Evolutionary conservation across 2,797 vertebrate species (phyloP).

Genomic region (Loriculus beryllinus): DNA sequence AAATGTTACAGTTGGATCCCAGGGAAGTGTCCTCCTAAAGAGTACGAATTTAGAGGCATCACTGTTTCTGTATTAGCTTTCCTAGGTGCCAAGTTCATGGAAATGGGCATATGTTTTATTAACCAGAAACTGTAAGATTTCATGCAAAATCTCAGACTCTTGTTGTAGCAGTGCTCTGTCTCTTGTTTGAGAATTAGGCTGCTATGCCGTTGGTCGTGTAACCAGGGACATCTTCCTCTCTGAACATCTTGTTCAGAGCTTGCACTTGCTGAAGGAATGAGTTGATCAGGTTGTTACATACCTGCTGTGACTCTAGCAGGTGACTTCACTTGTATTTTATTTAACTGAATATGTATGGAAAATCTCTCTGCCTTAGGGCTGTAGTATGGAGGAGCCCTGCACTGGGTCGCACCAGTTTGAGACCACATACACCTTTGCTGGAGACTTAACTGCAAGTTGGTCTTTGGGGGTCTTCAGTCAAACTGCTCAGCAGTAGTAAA

Average conservation of each 20-base stretch:
- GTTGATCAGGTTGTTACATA: accelerated
- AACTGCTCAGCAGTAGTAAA: neutral
- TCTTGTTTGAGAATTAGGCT: neutral
- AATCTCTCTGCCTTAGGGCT: neutral
- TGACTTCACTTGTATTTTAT: neutral
- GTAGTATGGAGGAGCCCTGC: neutral
- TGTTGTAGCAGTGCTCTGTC: neutral
- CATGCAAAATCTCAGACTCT: neutral
- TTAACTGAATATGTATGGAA: neutral
- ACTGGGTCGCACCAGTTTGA: accelerated
- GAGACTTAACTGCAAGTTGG: neutral
- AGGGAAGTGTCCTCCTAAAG: neutral
- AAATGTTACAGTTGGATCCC: neutral
- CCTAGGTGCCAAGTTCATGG: neutral
- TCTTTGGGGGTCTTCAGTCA: neutral
- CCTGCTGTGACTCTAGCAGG: neutral
- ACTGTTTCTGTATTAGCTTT: neutral
- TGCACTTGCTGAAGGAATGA: neutral
- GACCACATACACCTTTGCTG: neutral
- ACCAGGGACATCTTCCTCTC: neutral
- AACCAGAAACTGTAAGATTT: neutral
- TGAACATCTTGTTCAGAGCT: neutral
- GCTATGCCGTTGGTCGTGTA: neutral
- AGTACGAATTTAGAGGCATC: neutral
- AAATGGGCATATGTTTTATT: neutral